Evolutionary conservation across 2,113 vertebrate genomes (phyloP).

Genomic region (Gavialis gangeticus): DNA sequence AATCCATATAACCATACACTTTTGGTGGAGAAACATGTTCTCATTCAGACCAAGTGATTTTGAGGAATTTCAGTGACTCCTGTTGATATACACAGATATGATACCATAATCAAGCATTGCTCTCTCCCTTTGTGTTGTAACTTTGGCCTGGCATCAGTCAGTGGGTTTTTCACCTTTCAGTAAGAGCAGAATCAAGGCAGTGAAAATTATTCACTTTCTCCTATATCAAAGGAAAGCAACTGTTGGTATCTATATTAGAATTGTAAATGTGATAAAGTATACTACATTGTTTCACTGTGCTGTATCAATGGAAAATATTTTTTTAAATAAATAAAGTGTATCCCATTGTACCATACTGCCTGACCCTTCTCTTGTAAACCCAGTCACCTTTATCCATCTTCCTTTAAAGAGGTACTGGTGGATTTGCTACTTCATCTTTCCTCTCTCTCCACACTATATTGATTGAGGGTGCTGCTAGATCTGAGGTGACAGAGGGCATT

Average conservation of each 20-base stretch:
- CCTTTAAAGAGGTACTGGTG: not conserved
- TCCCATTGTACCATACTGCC: not conserved
- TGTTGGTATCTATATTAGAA: rapidly evolving
- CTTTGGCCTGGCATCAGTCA: not conserved
- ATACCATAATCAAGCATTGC: not conserved
- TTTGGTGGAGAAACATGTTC: not conserved
- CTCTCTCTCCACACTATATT: not conserved
- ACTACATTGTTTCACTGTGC: not conserved
- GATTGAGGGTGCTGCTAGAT: not conserved
- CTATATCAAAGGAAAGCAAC: not conserved
- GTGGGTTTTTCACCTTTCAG: not conserved
- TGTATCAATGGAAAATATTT: not conserved
- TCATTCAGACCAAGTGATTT: not conserved
- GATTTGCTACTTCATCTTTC: conserved; percentile 10
- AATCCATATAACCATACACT: not conserved
- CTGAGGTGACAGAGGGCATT: not conserved
- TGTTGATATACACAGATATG: not conserved
- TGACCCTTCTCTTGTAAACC: not conserved
- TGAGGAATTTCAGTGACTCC: not conserved
- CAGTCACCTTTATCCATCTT: not conserved
- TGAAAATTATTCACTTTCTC: not conserved
- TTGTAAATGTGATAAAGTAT: not conserved
- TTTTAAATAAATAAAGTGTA: not conserved
- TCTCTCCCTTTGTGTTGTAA: not conserved
- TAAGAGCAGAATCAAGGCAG: not conserved